phyloP scores from a whole-genome alignment of 1,140 invertebrate species.

The Chlorops oryzae region DNA sequence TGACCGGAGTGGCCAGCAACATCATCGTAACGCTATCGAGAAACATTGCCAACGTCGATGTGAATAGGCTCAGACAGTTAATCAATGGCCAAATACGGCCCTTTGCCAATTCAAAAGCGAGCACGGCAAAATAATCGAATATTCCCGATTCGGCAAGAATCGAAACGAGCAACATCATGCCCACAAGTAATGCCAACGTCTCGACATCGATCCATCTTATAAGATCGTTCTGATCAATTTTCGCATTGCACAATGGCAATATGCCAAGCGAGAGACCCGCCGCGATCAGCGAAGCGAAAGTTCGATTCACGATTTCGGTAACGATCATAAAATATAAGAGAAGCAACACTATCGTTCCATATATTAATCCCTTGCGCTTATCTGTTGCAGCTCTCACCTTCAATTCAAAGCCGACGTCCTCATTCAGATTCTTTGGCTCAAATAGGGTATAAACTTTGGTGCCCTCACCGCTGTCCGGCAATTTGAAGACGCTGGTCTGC shows the following conservation, averaged over 20 bases:
- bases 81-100: constrained; percentile 75
- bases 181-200: constrained; percentile 72
- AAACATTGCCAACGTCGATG: constrained; percentile 69
- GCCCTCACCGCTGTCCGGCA: too few relatives aligned
- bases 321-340: constrained; percentile 58
- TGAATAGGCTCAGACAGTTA: constrained; percentile 67
- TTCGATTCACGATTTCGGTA: constrained; percentile 57
- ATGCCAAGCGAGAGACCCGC: constrained; percentile 65
- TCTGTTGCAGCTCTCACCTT: too few relatives aligned
- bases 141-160: constrained; percentile 77
- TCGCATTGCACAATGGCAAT: constrained; percentile 60
- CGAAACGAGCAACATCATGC: constrained; percentile 83
- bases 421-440: too few relatives aligned
- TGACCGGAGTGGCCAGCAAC: constrained; percentile 74
- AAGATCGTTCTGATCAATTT: constrained; percentile 64
- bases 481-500: too few relatives aligned
- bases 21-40: constrained; percentile 83
- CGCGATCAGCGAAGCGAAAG: constrained; percentile 70
- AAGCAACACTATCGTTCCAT: constrained; percentile 60
- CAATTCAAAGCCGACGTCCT: too few relatives aligned
- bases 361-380: too few relatives aligned
- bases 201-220: constrained; percentile 80
- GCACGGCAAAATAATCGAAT: constrained; percentile 73
- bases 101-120: constrained; percentile 67
- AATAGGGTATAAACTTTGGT: too few relatives aligned